Conservation (phyloP, 2,888 invertebrate species). For the Perdita meconis region DNA sequence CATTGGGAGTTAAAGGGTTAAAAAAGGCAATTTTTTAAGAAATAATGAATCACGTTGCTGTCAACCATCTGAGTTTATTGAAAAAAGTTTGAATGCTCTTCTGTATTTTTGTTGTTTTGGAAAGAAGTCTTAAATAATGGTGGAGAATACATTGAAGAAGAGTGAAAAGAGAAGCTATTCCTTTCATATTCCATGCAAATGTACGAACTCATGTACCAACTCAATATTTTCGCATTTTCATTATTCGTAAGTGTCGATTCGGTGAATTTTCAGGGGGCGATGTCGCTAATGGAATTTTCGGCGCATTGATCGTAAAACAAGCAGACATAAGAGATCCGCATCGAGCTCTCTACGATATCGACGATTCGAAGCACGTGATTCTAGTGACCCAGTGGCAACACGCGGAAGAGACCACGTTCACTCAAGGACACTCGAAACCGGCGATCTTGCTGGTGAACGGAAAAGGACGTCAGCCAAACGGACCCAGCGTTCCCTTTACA, state of each 20-base stretch:
- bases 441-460: constrained; percentile 88
- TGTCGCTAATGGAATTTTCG: constrained; percentile 89
- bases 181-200: background rate
- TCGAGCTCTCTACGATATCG: constrained; percentile 88
- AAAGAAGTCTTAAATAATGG: too few relatives aligned
- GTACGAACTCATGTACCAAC: too few relatives aligned
- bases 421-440: constrained; percentile 85
- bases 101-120: too few relatives aligned
- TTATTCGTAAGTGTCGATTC: background rate
- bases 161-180: background rate
- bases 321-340: constrained; percentile 87
- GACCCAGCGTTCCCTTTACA: constrained; percentile 79
- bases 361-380: constrained; percentile 89
- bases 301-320: constrained; percentile 89
- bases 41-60: too few relatives aligned
- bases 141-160: too few relatives aligned
- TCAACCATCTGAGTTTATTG: too few relatives aligned
- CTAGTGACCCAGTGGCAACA: constrained; percentile 90
- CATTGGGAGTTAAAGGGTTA: too few relatives aligned
- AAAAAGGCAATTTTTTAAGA: too few relatives aligned
- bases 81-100: too few relatives aligned
- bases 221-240: too few relatives aligned
- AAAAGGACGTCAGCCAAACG: constrained; percentile 85
- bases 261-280: constrained; percentile 85
- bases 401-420: constrained; percentile 79